Conservation (phyloP, 2,113 vertebrate genomes). For the Petromus typicus region DNA sequence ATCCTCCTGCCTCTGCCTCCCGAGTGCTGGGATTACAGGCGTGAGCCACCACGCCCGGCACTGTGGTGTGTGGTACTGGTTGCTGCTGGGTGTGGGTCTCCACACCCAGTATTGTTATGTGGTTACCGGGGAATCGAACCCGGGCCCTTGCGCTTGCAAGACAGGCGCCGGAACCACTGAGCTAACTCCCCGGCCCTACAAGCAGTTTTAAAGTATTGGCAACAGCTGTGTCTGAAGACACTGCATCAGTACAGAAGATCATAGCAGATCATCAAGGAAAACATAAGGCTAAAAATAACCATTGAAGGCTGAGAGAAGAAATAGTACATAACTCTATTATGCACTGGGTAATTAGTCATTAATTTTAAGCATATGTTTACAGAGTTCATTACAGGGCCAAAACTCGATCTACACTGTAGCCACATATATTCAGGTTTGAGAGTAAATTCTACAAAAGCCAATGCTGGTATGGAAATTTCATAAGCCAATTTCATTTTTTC, state of each 20-base stretch:
- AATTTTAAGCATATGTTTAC: background rate
- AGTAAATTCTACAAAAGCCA: background rate
- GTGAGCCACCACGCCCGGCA: too few species aligned
- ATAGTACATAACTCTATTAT: background rate
- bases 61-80: too few species aligned
- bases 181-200: too few species aligned
- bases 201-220: background rate
- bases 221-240: background rate
- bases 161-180: too few species aligned
- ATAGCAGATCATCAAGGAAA: background rate
- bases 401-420: background rate
- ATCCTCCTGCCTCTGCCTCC: too few species aligned
- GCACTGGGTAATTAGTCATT: background rate
- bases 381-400: background rate
- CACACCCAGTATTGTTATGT: too few species aligned
- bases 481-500: background rate
- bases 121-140: too few species aligned
- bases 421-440: background rate
- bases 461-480: background rate
- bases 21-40: too few species aligned
- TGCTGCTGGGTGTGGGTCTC: too few species aligned
- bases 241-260: background rate
- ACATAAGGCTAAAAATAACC: background rate
- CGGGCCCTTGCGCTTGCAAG: too few species aligned
- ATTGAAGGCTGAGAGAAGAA: background rate